Evolutionary conservation across 2,113 vertebrate species (phyloP).

Genomic region (Telmatochromis sp.): DNA sequence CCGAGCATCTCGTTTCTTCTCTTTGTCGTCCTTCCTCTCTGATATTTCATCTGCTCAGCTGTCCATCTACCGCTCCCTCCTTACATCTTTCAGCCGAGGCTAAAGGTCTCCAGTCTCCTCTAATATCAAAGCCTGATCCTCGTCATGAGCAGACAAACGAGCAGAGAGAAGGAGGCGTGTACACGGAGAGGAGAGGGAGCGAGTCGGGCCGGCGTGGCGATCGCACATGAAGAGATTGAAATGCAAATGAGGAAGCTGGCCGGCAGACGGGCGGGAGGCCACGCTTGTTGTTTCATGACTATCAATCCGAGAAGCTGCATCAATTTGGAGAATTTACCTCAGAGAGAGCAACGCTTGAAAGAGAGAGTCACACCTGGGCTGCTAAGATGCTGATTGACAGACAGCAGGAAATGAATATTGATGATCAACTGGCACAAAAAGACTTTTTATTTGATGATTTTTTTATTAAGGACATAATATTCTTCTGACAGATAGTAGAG

Average conservation of each 20-base stretch:
- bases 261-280: background rate
- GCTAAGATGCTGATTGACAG: background rate
- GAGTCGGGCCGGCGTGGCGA: background rate
- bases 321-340: background rate
- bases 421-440: background rate
- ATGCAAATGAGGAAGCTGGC: constrained; percentile 20
- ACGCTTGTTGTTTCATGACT: background rate
- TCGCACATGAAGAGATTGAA: constrained; percentile 23
- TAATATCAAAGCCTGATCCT: background rate
- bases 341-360: background rate
- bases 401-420: background rate
- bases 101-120: background rate
- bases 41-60: background rate
- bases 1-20: background rate
- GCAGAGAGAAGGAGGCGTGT: background rate
- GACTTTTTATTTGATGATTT: background rate
- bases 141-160: constrained; percentile 1
- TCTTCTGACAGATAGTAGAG: background rate
- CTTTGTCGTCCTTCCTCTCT: no score
- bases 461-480: rapidly evolving
- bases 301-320: background rate
- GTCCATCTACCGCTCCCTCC: background rate
- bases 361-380: background rate
- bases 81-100: background rate
- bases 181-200: background rate